These are phyloP conservation scores for Macropodus opercularis DNA, from an alignment of 2,797 vertebrate genomes.

Conservation along the genomic window DNA sequence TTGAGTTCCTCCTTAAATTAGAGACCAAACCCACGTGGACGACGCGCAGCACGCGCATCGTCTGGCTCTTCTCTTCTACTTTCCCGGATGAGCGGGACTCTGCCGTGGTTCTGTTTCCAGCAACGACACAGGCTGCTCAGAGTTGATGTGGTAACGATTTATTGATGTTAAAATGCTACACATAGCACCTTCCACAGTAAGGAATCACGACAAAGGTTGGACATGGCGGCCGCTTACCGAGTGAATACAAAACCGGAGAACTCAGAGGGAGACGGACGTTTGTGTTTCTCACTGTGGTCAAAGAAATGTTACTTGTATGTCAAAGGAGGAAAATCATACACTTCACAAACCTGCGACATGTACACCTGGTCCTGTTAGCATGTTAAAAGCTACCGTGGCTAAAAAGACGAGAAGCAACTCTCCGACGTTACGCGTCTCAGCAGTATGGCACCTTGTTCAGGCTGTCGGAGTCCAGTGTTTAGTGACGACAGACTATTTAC, in stretches of 20 bases:
- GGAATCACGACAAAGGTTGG: constrained; percentile 21
- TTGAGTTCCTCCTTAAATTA: too few species aligned
- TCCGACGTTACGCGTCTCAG: constrained; percentile 54
- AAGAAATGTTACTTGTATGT: constrained; percentile 54
- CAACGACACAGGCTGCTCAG: constrained; percentile 5
- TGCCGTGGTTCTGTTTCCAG: too few species aligned
- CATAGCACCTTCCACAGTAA: constrained; percentile 51
- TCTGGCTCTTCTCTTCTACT: too few species aligned
- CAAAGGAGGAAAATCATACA: constrained; percentile 58
- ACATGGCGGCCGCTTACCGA: constrained; percentile 3
- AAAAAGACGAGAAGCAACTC: constrained; percentile 32
- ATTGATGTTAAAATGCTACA: constrained; percentile 63
- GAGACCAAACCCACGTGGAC: too few species aligned
- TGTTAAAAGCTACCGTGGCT: constrained; percentile 54
- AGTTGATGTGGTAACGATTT: constrained; percentile 58
- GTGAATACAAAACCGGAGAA: constrained; percentile 42
- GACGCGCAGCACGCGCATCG: too few species aligned
- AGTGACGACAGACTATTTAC: constrained; percentile 65
- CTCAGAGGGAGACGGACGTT: constrained; percentile 20
- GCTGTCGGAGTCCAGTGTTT: constrained; percentile 64
- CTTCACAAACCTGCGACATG: constrained; percentile 43
- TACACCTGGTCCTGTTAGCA: constrained; percentile 51
- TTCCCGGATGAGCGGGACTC: too few species aligned
- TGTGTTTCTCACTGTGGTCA: constrained; percentile 50
- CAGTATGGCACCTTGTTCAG: constrained; percentile 76